Evolutionary conservation across 2,113 vertebrate genomes (phyloP).

Genomic region (Datnioides undecimradiatus): DNA sequence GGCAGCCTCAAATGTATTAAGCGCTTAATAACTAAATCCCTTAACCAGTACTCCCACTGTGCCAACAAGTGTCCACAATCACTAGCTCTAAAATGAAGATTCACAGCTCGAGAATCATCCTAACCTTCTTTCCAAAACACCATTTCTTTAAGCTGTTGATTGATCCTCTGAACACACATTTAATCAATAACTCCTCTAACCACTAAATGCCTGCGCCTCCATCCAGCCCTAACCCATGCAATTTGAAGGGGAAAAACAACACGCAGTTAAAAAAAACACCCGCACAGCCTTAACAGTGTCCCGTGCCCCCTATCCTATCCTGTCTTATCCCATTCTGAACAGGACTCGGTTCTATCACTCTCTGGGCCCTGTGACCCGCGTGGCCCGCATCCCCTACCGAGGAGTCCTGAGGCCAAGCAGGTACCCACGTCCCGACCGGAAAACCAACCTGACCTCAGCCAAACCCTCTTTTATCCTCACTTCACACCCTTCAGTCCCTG

Average conservation of each 20-base stretch:
- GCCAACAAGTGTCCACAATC: conserved; percentile 35
- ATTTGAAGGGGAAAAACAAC: conserved; percentile 11
- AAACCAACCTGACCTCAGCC: conserved; percentile 65
- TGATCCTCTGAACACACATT: conserved; percentile 20
- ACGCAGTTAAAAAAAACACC: conserved; percentile 1
- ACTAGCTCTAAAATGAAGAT: conserved; percentile 4
- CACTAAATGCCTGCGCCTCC: conserved; percentile 33
- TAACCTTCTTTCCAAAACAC: conserved; percentile 26
- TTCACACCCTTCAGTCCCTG: conserved; percentile 45
- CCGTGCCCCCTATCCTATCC: conserved; percentile 73
- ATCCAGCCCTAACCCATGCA: conserved; percentile 52
- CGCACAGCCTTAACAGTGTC: conserved; percentile 66
- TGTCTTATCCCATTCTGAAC: conserved; percentile 91
- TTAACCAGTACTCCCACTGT: conserved; percentile 15
- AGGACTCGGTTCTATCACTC: conserved; percentile 99
- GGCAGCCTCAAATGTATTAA: conserved; percentile 45
- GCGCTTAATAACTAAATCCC: conserved; percentile 24
- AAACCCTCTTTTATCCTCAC: conserved; percentile 74
- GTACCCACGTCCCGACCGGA: conserved; percentile 86
- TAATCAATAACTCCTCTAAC: conserved; percentile 60
- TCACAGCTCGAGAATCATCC: conserved; percentile 25
- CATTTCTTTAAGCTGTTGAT: conserved; percentile 18
- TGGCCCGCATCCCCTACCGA: conserved; percentile 97
- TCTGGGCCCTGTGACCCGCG: conserved; percentile 96
- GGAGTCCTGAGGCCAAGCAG: conserved; percentile 98